Evolutionary conservation across 2,797 vertebrate genomes (phyloP).

Genomic region (Acrocephalus scirpaceus): DNA sequence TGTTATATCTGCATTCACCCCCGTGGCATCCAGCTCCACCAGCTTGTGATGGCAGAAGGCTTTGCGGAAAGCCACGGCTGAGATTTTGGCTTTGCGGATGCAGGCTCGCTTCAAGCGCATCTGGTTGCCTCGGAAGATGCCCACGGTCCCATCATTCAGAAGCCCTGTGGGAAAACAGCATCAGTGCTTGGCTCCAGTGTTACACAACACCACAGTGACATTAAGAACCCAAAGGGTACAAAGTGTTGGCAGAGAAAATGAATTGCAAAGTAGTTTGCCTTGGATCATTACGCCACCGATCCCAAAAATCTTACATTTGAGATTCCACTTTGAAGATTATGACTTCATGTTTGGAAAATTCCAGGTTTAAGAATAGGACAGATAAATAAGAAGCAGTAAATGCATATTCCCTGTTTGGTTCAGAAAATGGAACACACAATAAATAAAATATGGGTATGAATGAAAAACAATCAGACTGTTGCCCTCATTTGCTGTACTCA

Average conservation of each 20-base stretch:
- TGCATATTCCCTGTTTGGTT: not conserved
- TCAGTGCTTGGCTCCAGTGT: not conserved
- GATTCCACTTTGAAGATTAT: not conserved
- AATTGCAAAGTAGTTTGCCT: not conserved
- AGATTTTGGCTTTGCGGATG: conserved; percentile 94
- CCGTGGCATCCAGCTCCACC: conserved; percentile 92
- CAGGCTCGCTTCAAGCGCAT: conserved; percentile 93
- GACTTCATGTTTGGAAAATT: not conserved
- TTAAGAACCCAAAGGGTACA: not conserved
- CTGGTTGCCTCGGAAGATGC: conserved; percentile 92
- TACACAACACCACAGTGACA: not conserved
- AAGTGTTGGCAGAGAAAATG: not conserved
- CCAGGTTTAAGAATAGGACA: not conserved
- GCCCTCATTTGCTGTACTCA: not conserved
- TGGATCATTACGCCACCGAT: rapidly evolving
- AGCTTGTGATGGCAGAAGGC: conserved; percentile 94
- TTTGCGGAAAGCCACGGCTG: conserved; percentile 93
- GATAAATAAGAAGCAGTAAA: not conserved
- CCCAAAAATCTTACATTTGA: not conserved
- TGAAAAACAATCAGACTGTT: not conserved
- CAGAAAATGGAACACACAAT: not conserved
- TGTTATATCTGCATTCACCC: conserved; percentile 96
- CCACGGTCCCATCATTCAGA: conserved; percentile 93
- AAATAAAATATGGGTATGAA: not conserved
- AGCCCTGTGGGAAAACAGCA: conserved; percentile 80